Conservation (phyloP, 2,888 invertebrate species). For the Ceriagrion tenellum region DNA sequence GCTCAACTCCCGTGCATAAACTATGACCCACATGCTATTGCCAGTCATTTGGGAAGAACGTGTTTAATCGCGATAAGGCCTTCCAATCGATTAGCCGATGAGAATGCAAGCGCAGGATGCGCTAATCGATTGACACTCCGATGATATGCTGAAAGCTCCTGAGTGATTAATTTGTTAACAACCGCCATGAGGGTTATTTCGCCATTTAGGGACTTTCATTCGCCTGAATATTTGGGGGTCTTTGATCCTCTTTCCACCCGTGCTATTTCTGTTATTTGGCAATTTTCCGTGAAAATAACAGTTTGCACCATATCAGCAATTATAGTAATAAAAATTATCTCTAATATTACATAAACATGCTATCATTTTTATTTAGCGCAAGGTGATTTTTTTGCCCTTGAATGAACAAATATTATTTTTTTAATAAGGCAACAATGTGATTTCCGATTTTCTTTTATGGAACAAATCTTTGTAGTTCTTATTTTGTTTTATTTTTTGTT, state of each 20-base stretch:
- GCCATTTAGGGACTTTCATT: background rate
- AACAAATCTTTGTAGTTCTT: too few species aligned
- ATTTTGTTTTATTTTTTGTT: too few species aligned
- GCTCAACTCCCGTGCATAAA: slow-evolving; percentile 1
- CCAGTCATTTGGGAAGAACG: background rate
- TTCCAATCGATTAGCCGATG: background rate
- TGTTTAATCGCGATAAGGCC: slow-evolving; percentile 12
- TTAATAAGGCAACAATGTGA: too few species aligned
- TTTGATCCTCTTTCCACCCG: background rate
- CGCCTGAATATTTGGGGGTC: background rate
- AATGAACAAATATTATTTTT: too few species aligned
- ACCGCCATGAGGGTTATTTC: background rate
- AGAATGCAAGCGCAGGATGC: background rate
- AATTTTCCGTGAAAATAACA: background rate
- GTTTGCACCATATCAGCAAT: background rate
- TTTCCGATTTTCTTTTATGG: too few species aligned
- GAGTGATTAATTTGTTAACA: slow-evolving; percentile 11
- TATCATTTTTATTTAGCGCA: too few species aligned
- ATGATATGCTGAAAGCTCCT: slow-evolving; percentile 9
- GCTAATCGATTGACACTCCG: background rate
- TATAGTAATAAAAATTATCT: too few species aligned
- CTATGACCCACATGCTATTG: slow-evolving; percentile 29
- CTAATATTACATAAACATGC: too few species aligned
- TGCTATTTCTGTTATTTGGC: background rate
- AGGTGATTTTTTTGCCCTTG: too few species aligned